Percentiles rank a stretch among this genome's conserved stretches.
These are phyloP conservation scores for Potamilus streckersoni DNA, from an alignment of 1,140 invertebrate genomes.

Conservation along the genomic window DNA sequence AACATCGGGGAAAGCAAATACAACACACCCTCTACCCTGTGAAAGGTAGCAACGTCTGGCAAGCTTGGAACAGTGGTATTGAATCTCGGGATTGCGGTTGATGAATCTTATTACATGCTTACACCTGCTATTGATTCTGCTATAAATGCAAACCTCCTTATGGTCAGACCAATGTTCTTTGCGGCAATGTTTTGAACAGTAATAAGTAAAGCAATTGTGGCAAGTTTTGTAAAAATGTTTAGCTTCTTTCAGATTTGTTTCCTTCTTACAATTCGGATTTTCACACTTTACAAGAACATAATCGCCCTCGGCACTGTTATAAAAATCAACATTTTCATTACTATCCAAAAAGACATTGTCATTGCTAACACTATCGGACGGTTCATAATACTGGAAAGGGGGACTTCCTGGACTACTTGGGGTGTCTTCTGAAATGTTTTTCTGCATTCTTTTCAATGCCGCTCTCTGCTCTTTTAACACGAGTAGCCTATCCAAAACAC, in stretches of 20 bases:
- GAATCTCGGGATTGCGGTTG: conserved; percentile 34
- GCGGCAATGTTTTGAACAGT: conserved; percentile 82
- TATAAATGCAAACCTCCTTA: conserved; percentile 88
- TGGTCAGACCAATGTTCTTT: conserved; percentile 92
- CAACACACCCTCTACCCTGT: conserved; percentile 91
- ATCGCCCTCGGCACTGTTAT: conserved; percentile 24
- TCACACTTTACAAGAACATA: conserved; percentile 61
- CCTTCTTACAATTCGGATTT: conserved; percentile 63
- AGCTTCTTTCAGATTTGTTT: conserved; percentile 62
- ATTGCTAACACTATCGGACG: not conserved
- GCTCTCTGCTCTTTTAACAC: conserved; percentile 34
- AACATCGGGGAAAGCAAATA: conserved; percentile 79
- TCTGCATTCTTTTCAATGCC: conserved; percentile 21
- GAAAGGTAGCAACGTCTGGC: conserved; percentile 62
- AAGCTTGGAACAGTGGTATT: conserved; percentile 37
- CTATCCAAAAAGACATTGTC: conserved; percentile 8
- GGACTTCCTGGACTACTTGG: conserved; percentile 19
- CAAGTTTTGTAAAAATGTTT: conserved; percentile 82
- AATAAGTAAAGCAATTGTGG: conserved; percentile 90
- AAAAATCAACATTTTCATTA: not conserved
- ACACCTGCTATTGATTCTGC: conserved; percentile 83
- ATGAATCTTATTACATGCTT: conserved; percentile 86
- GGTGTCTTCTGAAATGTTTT: conserved; percentile 9
- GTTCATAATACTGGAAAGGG: conserved; percentile 10
- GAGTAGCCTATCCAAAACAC: conserved; percentile 31